Conservation (phyloP, 2,888 invertebrate species). For the Amiota minor region DNA sequence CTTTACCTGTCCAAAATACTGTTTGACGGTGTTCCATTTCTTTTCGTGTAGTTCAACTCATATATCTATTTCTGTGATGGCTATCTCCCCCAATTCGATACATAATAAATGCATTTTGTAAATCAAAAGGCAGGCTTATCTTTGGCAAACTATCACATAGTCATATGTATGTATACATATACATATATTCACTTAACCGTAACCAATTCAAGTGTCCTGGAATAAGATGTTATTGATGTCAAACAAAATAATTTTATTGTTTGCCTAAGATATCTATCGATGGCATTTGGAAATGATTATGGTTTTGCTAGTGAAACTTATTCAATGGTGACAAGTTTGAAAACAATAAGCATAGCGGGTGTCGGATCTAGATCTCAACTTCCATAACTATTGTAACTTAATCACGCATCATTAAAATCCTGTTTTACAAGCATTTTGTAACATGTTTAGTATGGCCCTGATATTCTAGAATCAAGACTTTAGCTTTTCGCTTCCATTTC, state of each 20-base stretch:
- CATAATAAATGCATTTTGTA: slow-evolving; percentile 61
- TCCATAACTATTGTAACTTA: not conserved
- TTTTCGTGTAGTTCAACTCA: not conserved
- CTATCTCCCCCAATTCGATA: slow-evolving; percentile 51
- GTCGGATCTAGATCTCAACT: not conserved
- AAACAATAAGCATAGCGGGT: slow-evolving; percentile 27
- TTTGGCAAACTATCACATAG: slow-evolving; percentile 55
- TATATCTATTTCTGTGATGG: slow-evolving; percentile 36
- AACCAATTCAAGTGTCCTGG: slow-evolving; percentile 9
- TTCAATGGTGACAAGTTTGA: slow-evolving; percentile 33
- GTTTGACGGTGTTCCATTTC: slow-evolving; percentile 23
- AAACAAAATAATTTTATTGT: slow-evolving; percentile 34
- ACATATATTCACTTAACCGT: too few species aligned
- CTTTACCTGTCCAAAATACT: slow-evolving; percentile 16
- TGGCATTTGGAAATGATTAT: slow-evolving; percentile 21
- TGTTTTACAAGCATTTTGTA: not conserved
- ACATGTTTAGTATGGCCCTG: too few species aligned
- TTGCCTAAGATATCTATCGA: slow-evolving; percentile 33
- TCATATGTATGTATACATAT: too few species aligned
- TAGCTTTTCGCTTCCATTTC: not conserved
- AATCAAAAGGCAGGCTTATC: slow-evolving; percentile 46
- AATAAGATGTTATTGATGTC: slow-evolving; percentile 17
- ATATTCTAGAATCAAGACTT: not conserved
- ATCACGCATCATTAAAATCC: slow-evolving; percentile 18
- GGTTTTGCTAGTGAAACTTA: slow-evolving; percentile 20